Conservation (phyloP, 2,113 vertebrate species). For the Albula goreensis region DNA sequence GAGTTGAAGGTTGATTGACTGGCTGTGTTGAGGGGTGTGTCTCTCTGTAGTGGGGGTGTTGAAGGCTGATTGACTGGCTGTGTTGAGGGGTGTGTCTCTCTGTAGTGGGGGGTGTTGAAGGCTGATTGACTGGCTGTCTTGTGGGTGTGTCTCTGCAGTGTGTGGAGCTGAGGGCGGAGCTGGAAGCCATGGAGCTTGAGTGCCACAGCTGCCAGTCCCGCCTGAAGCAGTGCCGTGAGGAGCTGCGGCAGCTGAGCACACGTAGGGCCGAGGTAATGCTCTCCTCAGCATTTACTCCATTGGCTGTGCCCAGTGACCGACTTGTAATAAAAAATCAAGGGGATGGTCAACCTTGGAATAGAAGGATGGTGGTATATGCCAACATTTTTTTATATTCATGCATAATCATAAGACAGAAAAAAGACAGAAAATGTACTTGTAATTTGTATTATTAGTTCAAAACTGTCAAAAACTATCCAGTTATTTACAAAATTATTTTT, state of each 20-base stretch:
- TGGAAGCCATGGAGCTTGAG: constrained; percentile 77
- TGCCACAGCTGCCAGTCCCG: constrained; percentile 75
- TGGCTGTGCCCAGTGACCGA: background rate
- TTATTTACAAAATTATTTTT: no score
- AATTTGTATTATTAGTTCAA: no score
- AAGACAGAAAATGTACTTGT: no score
- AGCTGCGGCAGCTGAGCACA: constrained; percentile 67
- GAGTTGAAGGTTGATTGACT: no score
- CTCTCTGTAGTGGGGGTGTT: background rate
- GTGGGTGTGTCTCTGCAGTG: constrained; percentile 66
- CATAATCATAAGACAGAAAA: no score
- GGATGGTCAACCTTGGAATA: no score
- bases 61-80: background rate
- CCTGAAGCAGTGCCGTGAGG: constrained; percentile 78
- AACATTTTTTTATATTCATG: no score
- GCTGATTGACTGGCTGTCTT: background rate
- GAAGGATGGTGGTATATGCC: no score
- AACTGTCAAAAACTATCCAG: background rate
- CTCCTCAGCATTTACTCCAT: constrained; percentile 41
- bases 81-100: constrained; percentile 17
- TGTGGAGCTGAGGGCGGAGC: constrained; percentile 73
- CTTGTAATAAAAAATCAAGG: background rate
- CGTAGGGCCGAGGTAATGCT: constrained; percentile 49
- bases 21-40: constrained; percentile 14
- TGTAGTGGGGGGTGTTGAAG: background rate